A percentile compares a stretch with the other conserved stretches of the same genome.
Evolutionary conservation across 2,888 invertebrate genomes (phyloP).

Genomic region (Rhopalosiphum nymphaeae): DNA sequence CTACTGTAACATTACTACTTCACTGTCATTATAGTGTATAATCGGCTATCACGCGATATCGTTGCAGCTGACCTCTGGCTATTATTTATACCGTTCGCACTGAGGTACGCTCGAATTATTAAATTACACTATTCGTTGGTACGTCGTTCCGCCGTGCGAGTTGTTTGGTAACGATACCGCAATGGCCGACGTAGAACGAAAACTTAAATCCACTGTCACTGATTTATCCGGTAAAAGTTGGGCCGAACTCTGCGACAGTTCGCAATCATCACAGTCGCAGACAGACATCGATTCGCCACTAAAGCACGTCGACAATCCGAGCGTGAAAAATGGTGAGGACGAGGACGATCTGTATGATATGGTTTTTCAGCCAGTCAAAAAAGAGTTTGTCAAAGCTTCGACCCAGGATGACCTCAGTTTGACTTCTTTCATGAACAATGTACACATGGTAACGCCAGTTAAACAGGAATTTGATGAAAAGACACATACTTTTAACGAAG

Average conservation of each 20-base stretch:
- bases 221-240: constrained; percentile 48
- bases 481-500: constrained; percentile 2
- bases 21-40: background rate
- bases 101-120: background rate
- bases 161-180: background rate
- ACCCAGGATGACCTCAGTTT: constrained; percentile 68
- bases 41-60: background rate
- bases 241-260: constrained; percentile 62
- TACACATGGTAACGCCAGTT: constrained; percentile 67
- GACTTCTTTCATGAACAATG: constrained; percentile 67
- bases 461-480: constrained; percentile 58
- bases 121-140: background rate
- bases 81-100: background rate
- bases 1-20: background rate
- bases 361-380: constrained; percentile 47
- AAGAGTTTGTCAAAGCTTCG: constrained; percentile 63
- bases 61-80: background rate
- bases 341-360: constrained; percentile 41
- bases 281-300: constrained; percentile 19
- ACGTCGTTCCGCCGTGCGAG: background rate
- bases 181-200: background rate
- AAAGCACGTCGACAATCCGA: background rate
- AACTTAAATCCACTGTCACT: background rate
- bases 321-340: background rate
- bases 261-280: constrained; percentile 56